Evolutionary conservation across 2,888 invertebrate genomes (phyloP), one percentile per base, ranked within the genome.

Genomic region (Noctua janthina): DNA sequence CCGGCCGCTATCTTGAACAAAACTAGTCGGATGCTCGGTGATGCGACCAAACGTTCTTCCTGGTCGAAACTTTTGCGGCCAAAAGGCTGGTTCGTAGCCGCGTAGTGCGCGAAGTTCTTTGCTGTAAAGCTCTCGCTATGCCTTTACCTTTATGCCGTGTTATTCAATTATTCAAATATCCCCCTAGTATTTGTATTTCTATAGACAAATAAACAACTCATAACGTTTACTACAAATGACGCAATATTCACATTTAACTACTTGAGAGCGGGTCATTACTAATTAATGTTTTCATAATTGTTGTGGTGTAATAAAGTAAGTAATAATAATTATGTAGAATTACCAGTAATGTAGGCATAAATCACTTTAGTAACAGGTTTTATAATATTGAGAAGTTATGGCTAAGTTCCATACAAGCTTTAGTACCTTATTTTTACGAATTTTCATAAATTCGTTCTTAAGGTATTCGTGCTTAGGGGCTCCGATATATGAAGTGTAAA

Each of bases 251-350:
- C 54, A 46, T 68, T 64, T 74, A 69, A 76, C n/a, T 54, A 39
- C 46, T 56, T 59, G n/a, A 73, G 62, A 43, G 29, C 68, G 62
- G n/a, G 69, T 74, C 77, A 79, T 82, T 84, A 84, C 54, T 79
- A 43, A 82, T 68, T 78, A 79, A 86, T 82, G 79, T 82, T 81
- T 82, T 78, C 78, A 71, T 82, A 82, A 81, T 79, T 73, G 23
- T 49, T 81, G 56, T 86, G 46, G 35, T 72, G 59, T 62, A 62
- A 82, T 78, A 80, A 74, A 64, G 23, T 39, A 68, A 49, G 70
- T 73, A 69, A 29, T 35, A 75, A 76, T 77, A 46, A 67, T 70
- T 29, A 35, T 43, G 71, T 79, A 73, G 29, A 64, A 72, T 81
- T 0, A 54, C 46, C 23, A 76, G n/a, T 76, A 62, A 68, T 62